These are phyloP conservation scores for Aspidoscelis tigris DNA, from an alignment of 2,113 vertebrate species.

Conservation along the genomic window DNA sequence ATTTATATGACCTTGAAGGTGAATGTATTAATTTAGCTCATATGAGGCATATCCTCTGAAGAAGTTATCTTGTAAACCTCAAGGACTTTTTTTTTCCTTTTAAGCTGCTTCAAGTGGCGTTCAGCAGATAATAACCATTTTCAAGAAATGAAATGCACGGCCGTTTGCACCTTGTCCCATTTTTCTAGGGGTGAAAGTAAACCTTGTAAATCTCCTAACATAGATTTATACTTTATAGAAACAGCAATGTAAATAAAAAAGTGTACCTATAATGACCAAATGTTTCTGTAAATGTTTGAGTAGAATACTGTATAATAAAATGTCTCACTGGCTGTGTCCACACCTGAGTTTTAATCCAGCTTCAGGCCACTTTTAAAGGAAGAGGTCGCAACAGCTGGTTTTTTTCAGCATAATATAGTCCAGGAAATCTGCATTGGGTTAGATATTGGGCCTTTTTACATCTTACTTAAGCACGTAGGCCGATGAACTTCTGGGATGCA, in stretches of 20 bases:
- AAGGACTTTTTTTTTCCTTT: too few relatives aligned
- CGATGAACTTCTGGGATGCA: too few relatives aligned
- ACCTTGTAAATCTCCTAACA: constrained; percentile 1
- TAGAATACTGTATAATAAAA: constrained; percentile 5
- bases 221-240: constrained; percentile 1
- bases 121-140: neutral
- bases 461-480: too few relatives aligned
- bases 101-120: neutral
- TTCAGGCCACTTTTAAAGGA: too few relatives aligned
- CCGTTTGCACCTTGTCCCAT: neutral
- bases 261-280: neutral
- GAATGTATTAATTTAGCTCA: neutral
- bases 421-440: neutral
- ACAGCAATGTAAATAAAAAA: constrained; percentile 18
- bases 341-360: too few relatives aligned
- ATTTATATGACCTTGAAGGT: neutral
- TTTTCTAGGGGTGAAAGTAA: constrained; percentile 14
- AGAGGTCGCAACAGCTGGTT: too few relatives aligned
- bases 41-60: neutral
- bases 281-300: neutral
- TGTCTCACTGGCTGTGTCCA: too few relatives aligned
- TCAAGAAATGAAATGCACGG: neutral
- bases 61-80: neutral
- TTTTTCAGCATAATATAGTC: too few relatives aligned
- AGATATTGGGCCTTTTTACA: too few relatives aligned